These are phyloP conservation scores for Echiichthys vipera DNA, from an alignment of 2,797 vertebrate genomes.

Conservation along the genomic window DNA sequence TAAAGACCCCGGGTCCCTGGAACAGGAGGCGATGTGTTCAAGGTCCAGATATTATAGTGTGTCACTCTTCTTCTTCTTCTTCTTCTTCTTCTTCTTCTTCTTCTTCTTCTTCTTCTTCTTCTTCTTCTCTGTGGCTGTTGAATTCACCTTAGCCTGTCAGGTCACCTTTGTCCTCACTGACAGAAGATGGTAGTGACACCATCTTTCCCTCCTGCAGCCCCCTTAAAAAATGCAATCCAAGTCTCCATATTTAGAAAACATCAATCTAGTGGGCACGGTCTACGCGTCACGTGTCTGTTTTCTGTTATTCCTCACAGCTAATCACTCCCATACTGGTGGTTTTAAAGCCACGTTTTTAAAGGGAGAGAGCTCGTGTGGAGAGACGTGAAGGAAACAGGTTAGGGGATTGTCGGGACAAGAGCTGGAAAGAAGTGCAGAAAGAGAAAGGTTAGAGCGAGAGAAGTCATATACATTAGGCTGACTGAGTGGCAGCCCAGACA, in stretches of 20 bases:
- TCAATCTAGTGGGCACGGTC: background rate
- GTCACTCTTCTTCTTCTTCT: slow-evolving; percentile 57
- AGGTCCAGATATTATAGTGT: slow-evolving; percentile 23
- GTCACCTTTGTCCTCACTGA: background rate
- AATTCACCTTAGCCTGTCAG: too few species aligned
- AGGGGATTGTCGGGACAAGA: background rate
- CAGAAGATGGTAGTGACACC: background rate
- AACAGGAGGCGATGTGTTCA: slow-evolving; percentile 45
- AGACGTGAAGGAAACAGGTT: slow-evolving; percentile 43
- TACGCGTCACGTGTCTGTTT: slow-evolving; percentile 33
- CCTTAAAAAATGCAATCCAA: background rate
- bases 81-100: too few species aligned
- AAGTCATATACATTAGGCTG: background rate
- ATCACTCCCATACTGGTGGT: slow-evolving; percentile 42
- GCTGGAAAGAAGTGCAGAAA: background rate
- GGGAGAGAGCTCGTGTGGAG: slow-evolving; percentile 28
- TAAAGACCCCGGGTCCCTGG: slow-evolving; percentile 55
- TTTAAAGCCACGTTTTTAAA: slow-evolving; percentile 29
- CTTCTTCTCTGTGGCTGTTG: too few species aligned
- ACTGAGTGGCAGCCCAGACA: slow-evolving; percentile 10
- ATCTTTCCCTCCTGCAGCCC: background rate
- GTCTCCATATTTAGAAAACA: background rate
- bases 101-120: too few species aligned
- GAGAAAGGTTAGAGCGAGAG: slow-evolving; percentile 1
- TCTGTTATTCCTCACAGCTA: slow-evolving; percentile 25